Percentiles rank a stretch among this genome's conserved stretches.
Conservation (phyloP, 2,113 vertebrate genomes). For the Uria lomvia region DNA sequence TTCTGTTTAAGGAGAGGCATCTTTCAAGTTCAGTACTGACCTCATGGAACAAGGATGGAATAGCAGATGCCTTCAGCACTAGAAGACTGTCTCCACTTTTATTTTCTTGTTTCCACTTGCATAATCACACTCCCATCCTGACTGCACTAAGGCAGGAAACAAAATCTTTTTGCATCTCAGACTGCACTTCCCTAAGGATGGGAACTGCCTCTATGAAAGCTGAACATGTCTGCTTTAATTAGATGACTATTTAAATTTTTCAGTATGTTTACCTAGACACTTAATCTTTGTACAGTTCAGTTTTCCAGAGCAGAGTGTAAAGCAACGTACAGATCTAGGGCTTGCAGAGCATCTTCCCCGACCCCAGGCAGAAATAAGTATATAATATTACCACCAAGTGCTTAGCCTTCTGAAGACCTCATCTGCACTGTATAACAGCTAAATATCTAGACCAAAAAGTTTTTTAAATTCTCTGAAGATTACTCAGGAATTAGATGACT, state of each 20-base stretch:
- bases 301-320: slow-evolving; percentile 3
- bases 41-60: not conserved
- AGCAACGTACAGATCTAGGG: not conserved
- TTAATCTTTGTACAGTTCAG: slow-evolving; percentile 19
- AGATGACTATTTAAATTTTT: slow-evolving; percentile 33
- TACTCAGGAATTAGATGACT: not conserved
- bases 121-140: not conserved
- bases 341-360: slow-evolving; percentile 5
- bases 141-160: not conserved
- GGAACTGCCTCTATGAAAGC: slow-evolving; percentile 24
- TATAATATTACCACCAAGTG: not conserved
- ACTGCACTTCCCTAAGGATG: slow-evolving; percentile 24
- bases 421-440: not conserved
- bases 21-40: not conserved
- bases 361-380: not conserved
- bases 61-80: not conserved
- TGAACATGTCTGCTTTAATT: slow-evolving; percentile 30
- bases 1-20: not conserved
- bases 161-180: slow-evolving; percentile 31
- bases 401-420: not conserved
- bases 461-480: not conserved
- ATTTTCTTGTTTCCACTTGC: slow-evolving; percentile 16
- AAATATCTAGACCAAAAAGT: not conserved
- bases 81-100: not conserved
- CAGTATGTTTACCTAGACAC: slow-evolving; percentile 33